Percentiles rank a stretch among this genome's conserved stretches.
Evolutionary conservation across 2,113 vertebrate species (phyloP).

Genomic region (Marmota flaviventris): DNA sequence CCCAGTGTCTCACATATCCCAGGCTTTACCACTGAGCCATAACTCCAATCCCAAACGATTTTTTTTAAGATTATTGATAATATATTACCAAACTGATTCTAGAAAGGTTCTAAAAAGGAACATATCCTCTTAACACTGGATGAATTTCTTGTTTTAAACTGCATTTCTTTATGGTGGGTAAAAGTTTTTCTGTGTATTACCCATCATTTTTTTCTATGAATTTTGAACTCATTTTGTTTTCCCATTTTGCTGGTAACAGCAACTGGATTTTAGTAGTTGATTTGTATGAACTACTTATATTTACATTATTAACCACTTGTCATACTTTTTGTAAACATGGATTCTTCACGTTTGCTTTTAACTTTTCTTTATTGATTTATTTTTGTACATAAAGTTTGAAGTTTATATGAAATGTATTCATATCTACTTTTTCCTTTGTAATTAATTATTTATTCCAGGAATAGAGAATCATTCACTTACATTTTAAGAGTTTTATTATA

Average conservation of each 20-base stretch:
- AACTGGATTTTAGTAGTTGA: neutral
- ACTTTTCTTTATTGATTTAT: neutral
- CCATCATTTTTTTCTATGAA: neutral
- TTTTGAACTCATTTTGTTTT: neutral
- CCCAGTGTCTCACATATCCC: too few species aligned
- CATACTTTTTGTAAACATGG: neutral
- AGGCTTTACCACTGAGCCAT: too few species aligned
- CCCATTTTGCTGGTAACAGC: neutral
- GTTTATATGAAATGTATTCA: neutral
- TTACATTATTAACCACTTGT: neutral
- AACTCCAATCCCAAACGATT: neutral
- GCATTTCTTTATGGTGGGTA: neutral
- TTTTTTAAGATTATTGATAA: neutral
- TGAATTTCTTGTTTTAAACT: constrained; percentile 4
- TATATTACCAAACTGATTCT: neutral
- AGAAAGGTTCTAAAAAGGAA: neutral
- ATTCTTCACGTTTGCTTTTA: neutral
- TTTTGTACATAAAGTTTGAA: neutral
- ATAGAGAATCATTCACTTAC: neutral
- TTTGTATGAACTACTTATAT: neutral
- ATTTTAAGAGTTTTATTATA: neutral
- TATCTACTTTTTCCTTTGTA: neutral
- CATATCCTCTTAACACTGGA: neutral
- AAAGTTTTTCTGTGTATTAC: constrained; percentile 27
- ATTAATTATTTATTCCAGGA: neutral